Conservation (phyloP, 2,113 vertebrate genomes). For the Brachyhypopomus occidentalis region DNA sequence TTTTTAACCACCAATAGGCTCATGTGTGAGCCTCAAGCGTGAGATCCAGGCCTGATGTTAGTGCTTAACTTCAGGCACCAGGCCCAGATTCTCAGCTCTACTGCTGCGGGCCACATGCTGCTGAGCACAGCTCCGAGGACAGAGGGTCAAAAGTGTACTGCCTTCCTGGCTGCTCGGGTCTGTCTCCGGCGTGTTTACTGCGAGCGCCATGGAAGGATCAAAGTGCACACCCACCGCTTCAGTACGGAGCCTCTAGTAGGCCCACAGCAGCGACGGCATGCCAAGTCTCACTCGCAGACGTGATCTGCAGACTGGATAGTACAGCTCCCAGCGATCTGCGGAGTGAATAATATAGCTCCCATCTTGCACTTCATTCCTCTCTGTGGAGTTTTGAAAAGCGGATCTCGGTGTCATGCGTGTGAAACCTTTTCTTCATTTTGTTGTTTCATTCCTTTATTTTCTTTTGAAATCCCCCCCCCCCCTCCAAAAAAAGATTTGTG, state of each 20-base stretch:
- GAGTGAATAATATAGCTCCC: background rate
- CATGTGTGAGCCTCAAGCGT: conserved; percentile 15
- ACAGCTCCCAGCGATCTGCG: background rate
- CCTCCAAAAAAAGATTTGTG: background rate
- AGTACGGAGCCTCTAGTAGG: background rate
- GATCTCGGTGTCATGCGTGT: conserved; percentile 35
- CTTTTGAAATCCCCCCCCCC: background rate
- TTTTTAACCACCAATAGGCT: background rate
- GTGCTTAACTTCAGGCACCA: conserved; percentile 2
- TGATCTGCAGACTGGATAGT: background rate
- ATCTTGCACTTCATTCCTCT: too few species aligned
- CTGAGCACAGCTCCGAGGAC: background rate
- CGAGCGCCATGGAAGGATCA: conserved; percentile 25
- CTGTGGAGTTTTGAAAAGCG: background rate
- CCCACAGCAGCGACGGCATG: background rate
- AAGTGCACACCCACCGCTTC: conserved; percentile 40
- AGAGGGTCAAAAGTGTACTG: conserved; percentile 61
- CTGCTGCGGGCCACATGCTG: background rate
- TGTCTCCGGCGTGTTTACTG: conserved; percentile 22
- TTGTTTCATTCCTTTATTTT: conserved; percentile 59
- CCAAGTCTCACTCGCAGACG: background rate
- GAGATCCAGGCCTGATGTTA: conserved; percentile 13
- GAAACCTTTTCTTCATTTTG: conserved; percentile 48
- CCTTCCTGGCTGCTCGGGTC: conserved; percentile 38
- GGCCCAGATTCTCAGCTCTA: conserved; percentile 15